phyloP scores from a whole-genome alignment of 2,113 vertebrate species.

The Solea solea region DNA sequence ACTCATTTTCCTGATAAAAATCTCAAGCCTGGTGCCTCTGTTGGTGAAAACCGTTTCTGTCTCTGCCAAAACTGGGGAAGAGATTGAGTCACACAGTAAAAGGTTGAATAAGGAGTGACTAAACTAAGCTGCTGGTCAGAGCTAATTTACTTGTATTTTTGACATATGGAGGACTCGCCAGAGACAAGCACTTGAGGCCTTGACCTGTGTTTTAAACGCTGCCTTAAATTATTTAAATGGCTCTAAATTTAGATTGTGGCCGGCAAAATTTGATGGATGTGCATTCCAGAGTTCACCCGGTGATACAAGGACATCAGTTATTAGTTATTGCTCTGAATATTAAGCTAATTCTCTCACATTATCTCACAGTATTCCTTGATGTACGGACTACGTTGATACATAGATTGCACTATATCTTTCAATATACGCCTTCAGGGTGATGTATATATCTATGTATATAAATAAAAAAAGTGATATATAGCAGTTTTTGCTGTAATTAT shows the following conservation, averaged over 20 bases:
- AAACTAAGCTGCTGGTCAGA: constrained; percentile 5
- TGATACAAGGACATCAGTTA: constrained; percentile 1
- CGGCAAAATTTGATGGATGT: constrained; percentile 34
- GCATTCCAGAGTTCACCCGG: constrained; percentile 33
- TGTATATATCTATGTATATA: too few species aligned
- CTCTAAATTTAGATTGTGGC: constrained; percentile 42
- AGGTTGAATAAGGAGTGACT: background rate
- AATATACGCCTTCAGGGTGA: too few species aligned
- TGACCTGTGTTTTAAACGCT: constrained; percentile 30
- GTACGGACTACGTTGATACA: constrained; percentile 11
- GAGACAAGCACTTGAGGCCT: constrained; percentile 19
- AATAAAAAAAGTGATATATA: background rate
- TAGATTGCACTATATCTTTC: too few species aligned
- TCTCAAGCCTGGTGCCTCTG: too few species aligned
- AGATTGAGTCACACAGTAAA: background rate
- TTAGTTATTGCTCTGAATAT: constrained; percentile 2
- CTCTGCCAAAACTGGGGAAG: background rate
- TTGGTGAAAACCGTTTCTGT: too few species aligned
- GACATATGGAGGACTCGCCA: constrained; percentile 15
- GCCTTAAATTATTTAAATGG: constrained; percentile 40
- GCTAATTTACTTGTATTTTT: constrained; percentile 15
- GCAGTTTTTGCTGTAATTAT: background rate
- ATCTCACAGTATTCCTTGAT: background rate
- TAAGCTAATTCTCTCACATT: background rate
- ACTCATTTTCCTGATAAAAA: background rate